Evolutionary conservation across 2,888 invertebrate genomes (phyloP), one percentile per base, ranked within the genome.

Genomic region (Dryomyza anilis): DNA sequence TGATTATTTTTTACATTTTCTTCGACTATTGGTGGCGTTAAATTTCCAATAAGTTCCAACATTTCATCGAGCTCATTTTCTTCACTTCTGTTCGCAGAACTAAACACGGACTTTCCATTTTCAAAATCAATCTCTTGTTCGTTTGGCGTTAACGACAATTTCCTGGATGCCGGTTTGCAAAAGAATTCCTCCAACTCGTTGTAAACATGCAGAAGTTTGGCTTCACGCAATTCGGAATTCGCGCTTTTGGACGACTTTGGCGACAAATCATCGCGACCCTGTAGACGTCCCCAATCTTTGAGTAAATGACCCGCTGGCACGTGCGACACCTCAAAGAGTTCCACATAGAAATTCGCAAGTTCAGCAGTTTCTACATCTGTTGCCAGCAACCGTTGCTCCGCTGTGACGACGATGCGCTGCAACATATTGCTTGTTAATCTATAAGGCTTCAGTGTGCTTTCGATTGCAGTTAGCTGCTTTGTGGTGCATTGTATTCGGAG

Each of bases 261-360:
- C 60, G 88, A 87, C 12, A 75, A 71, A 56, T 89, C 89, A n/a
- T n/a, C n/a, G 64, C 91, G 83, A 0, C 90, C 90, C 4, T 88
- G 87, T 72, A 91, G 90, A 53, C 83, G 74, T 25, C 82, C 78
- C 88, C 89, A 90, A 73, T 88, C 84, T 79, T 84, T 87, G n/a
- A 91, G 76, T 61, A 89, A 81, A 75, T 81, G 80, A 23, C 88
- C 86, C 39, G 83, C 78, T 70, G 80, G 82, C 50, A 76, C 74
- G 50, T 59, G 72, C 36, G 82, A 80, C 55, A 82, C 83, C 66
- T 85, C 82, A 50, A 89, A 73, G 50, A 88, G 77, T 19, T 78
- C 69, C 3, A 86, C 81, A 79, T 86, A 87, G 73, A 84, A 87
- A n/a, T 80, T 66, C 21, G 76, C 69, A 56, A 71, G 19, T n/a